These are phyloP conservation scores for Athalia cordata DNA, from an alignment of 2,888 invertebrate species.

Conservation along the genomic window DNA sequence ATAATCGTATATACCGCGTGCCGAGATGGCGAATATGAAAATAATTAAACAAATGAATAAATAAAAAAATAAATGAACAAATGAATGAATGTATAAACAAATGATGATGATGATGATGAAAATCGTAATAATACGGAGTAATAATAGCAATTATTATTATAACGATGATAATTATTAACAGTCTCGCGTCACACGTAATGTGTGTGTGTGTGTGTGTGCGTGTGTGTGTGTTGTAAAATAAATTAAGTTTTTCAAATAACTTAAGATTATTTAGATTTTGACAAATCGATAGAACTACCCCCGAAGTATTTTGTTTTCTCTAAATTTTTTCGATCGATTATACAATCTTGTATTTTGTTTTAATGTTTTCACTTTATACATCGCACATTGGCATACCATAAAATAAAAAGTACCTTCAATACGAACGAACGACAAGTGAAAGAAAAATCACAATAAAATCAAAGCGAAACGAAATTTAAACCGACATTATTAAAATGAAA, in stretches of 20 bases:
- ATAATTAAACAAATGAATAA: neutral
- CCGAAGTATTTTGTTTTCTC: slow-evolving; percentile 12
- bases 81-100: neutral
- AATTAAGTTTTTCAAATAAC: slow-evolving; percentile 1
- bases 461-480: neutral
- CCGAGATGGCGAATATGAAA: neutral
- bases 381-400: neutral
- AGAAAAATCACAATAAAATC: neutral
- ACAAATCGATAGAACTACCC: slow-evolving; percentile 5
- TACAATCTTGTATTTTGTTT: neutral
- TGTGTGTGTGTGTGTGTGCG: neutral
- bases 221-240: neutral
- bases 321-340: neutral
- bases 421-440: neutral
- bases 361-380: neutral
- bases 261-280: neutral
- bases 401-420: neutral
- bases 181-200: slow-evolving; percentile 31
- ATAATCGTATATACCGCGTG: neutral
- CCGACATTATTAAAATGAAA: neutral
- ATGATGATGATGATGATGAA: neutral
- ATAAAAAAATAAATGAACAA: neutral
- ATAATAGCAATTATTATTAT: neutral
- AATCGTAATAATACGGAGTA: slow-evolving; percentile 13
- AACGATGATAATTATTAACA: neutral